A percentile compares a stretch with the other conserved stretches of the same genome.
Conservation (phyloP, 1,140 invertebrate species). For the Condylostylus longicornis region DNA sequence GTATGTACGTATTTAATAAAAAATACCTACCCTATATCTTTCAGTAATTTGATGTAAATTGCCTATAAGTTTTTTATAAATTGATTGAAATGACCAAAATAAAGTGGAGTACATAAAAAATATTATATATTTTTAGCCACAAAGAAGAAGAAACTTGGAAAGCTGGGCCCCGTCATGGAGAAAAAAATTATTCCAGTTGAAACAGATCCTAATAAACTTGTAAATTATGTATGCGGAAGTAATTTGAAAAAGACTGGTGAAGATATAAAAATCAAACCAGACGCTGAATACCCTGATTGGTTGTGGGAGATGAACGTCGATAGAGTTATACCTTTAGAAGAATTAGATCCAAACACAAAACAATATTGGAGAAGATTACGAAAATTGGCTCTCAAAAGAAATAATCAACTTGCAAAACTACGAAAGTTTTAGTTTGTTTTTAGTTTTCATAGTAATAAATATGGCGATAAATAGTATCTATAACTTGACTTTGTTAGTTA, state of each 20-base stretch:
- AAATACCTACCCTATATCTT: no score
- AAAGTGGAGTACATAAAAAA: no score
- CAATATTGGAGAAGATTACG: slow-evolving; percentile 63
- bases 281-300: slow-evolving; percentile 88
- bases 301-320: slow-evolving; percentile 61
- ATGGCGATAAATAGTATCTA: not conserved
- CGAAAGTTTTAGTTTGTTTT: slow-evolving; percentile 34
- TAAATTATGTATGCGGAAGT: slow-evolving; percentile 70
- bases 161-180: slow-evolving; percentile 40
- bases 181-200: slow-evolving; percentile 70
- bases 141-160: slow-evolving; percentile 45
- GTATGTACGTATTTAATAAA: no score
- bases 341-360: slow-evolving; percentile 64
- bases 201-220: slow-evolving; percentile 64
- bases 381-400: slow-evolving; percentile 41
- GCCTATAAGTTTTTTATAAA: no score
- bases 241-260: slow-evolving; percentile 65
- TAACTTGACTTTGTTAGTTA: not conserved
- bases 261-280: slow-evolving; percentile 68
- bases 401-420: slow-evolving; percentile 42
- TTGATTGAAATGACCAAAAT: no score
- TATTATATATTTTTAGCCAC: slow-evolving; percentile 7
- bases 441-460: not conserved
- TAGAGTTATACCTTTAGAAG: slow-evolving; percentile 43
- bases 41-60: no score